Evolutionary conservation across 2,113 vertebrate species (phyloP).

Genomic region (Bungarus multicinctus): DNA sequence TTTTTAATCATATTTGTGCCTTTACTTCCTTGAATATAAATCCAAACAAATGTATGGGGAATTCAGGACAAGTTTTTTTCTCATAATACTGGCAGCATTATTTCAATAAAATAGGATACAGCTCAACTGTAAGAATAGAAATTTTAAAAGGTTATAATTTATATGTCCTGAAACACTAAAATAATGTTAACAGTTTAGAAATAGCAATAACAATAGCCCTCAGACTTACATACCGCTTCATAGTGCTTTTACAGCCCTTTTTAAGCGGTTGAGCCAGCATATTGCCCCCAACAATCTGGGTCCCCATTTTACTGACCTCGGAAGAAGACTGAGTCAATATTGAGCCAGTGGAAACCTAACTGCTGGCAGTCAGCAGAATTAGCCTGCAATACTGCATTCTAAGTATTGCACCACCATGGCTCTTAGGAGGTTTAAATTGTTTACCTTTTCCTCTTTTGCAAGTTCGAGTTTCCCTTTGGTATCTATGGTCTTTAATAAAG

Average conservation of each 20-base stretch:
- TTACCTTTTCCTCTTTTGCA: slow-evolving; percentile 88
- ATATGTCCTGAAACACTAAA: background rate
- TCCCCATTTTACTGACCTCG: background rate
- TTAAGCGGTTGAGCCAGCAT: background rate
- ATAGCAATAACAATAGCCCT: background rate
- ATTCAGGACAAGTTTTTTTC: background rate
- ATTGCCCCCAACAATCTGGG: background rate
- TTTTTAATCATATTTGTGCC: background rate
- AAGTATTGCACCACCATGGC: background rate
- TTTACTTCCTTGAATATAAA: background rate
- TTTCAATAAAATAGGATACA: background rate
- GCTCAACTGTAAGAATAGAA: background rate
- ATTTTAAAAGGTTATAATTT: background rate
- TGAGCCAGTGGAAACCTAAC: background rate
- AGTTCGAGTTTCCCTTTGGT: slow-evolving; percentile 82
- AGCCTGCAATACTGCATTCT: background rate
- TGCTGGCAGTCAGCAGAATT: background rate
- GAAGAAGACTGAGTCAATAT: background rate
- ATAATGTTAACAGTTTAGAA: slow-evolving; percentile 6
- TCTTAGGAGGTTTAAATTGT: background rate
- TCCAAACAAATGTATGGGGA: background rate
- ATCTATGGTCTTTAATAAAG: slow-evolving; percentile 71
- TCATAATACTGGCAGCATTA: background rate
- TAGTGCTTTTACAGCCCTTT: background rate
- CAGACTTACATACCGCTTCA: background rate